Base-by-base conservation (phyloP, 2,888 invertebrate genomes). In the Cataglyphis cursor region DNA sequence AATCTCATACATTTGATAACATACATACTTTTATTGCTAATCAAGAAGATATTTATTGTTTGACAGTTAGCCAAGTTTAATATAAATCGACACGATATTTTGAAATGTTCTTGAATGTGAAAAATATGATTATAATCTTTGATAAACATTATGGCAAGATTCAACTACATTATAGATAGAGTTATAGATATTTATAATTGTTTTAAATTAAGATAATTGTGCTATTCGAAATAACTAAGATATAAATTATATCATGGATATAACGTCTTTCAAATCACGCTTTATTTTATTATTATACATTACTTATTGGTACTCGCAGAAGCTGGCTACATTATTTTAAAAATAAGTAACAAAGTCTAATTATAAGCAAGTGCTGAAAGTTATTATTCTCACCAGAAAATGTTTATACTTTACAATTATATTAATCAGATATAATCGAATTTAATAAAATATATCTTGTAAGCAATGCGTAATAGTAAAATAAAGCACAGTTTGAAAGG, bases 231-330 rank as follows among this genome's bases (percentile, higher is more conserved):
- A 44, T 44, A 12, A 44, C 3, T 41, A 41, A 41, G 3, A 12
- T 41, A 41, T 41, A 12, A 41, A 88, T 89, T 89, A 83, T 87
- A 84, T 81, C 82, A 68, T 38, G 82, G 75, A 87, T 85, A 80
- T 66, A 87, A 70, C 80, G 41, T 48, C 18, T 48, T 48, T 18
- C 5, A 18, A 48, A 48, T 48, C 1, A 6, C 6, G 48, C 18
- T 48, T 48, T 44, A 44, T 3, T 44, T 12, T 48, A 18, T 5
- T 48, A 48, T 48, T 48, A 18, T 1, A 18, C 18, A 48, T 48
- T 18, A 18, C 1, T 44, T 44, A 44, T 12, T 18, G 12, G 41
- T 18, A 48, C 18, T 44, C 44, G 0, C 21, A 18, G 24, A 65
- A 9, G 0, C 35, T 15, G 44, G 1, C 24, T 24, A 44, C 15